These are phyloP conservation scores for Idris sp. DNA, from an alignment of 1,140 invertebrate genomes.

Conservation along the genomic window DNA sequence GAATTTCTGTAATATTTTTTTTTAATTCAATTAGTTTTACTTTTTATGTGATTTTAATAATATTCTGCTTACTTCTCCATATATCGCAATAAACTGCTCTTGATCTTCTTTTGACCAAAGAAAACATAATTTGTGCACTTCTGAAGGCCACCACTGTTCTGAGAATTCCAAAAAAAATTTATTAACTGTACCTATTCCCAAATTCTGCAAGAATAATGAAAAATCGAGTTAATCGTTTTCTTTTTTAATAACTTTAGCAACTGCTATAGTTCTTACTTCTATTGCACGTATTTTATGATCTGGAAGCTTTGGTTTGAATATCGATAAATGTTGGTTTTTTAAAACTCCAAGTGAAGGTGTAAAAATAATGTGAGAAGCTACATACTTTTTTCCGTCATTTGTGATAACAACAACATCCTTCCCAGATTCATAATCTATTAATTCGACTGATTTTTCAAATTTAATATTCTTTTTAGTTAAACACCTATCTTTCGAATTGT, in stretches of 20 bases:
- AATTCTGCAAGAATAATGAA: conserved; percentile 71
- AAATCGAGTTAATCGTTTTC: too few relatives aligned
- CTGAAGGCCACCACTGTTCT: conserved; percentile 81
- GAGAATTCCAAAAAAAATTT: conserved; percentile 86
- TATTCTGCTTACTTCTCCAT: conserved; percentile 55
- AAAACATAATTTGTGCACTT: conserved; percentile 74
- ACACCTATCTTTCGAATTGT: conserved; percentile 31
- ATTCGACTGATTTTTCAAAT: conserved; percentile 68
- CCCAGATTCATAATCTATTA: conserved; percentile 66
- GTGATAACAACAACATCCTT: conserved; percentile 67
- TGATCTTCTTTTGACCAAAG: conserved; percentile 79
- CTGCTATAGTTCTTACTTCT: conserved; percentile 65
- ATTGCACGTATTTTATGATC: conserved; percentile 67
- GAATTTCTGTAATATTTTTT: conserved; percentile 63
- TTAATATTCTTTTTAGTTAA: conserved; percentile 66
- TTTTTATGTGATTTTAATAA: conserved; percentile 4
- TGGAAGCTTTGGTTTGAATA: conserved; percentile 74
- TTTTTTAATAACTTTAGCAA: too few relatives aligned
- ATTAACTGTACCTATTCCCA: conserved; percentile 81
- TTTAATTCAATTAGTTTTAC: not conserved
- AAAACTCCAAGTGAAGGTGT: conserved; percentile 78
- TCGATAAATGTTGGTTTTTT: conserved; percentile 69
- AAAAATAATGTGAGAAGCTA: conserved; percentile 74
- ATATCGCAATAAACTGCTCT: conserved; percentile 62
- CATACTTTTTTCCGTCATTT: conserved; percentile 67